A percentile compares a stretch with the other conserved stretches of the same genome.
These are phyloP conservation scores for Bellardia pandia DNA, from an alignment of 2,888 invertebrate genomes.

Conservation along the genomic window DNA sequence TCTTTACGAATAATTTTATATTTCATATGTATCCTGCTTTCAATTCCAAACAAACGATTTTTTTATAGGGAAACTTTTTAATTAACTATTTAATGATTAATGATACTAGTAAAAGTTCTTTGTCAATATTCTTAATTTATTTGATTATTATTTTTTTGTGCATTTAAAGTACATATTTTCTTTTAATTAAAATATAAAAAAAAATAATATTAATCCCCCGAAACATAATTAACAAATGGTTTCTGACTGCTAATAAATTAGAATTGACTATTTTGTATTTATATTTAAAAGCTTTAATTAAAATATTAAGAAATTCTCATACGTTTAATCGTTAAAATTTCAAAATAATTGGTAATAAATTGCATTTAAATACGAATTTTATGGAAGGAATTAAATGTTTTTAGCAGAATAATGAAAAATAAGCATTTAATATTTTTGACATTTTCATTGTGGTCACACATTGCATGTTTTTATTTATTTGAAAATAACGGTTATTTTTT, in stretches of 20 bases:
- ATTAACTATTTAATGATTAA: constrained; percentile 32
- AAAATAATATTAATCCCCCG: not conserved
- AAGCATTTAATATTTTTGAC: no score
- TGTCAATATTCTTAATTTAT: not conserved
- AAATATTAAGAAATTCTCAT: not conserved
- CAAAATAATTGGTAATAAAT: not conserved
- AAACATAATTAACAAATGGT: constrained; percentile 1
- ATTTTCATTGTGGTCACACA: no score
- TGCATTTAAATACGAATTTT: not conserved
- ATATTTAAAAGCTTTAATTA: not conserved
- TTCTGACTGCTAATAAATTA: not conserved
- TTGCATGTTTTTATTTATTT: no score
- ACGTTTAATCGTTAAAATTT: not conserved
- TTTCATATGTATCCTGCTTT: no score
- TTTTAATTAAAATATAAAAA: not conserved
- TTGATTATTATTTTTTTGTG: not conserved
- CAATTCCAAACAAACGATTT: no score
- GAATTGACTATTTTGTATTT: constrained; percentile 5
- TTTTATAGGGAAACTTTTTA: not conserved
- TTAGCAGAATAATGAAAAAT: no score
- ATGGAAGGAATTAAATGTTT: not conserved
- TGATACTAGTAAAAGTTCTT: not conserved
- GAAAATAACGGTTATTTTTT: no score
- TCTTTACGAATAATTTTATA: no score
- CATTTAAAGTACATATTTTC: not conserved